Conservation (phyloP, 2,113 vertebrate species). For the Oceanites oceanicus region DNA sequence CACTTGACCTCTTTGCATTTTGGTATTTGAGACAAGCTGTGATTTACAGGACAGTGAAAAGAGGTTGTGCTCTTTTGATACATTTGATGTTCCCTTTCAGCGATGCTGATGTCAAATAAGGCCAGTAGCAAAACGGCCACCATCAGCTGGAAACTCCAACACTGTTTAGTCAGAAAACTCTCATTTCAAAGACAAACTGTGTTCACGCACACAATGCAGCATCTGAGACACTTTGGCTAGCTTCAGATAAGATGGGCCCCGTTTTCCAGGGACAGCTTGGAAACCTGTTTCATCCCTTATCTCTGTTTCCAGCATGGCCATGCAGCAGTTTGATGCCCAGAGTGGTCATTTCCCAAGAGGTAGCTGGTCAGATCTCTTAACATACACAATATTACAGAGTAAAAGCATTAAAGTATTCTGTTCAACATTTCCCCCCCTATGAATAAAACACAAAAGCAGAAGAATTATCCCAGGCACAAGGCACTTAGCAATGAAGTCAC, state of each 20-base stretch:
- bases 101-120: neutral
- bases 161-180: neutral
- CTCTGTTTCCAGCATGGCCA: neutral
- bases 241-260: neutral
- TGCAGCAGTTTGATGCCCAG: neutral
- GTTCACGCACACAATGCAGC: accelerated
- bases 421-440: accelerated
- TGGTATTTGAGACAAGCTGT: neutral
- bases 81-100: neutral
- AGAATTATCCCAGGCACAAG: neutral
- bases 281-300: neutral
- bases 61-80: neutral
- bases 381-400: neutral
- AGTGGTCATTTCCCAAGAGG: neutral
- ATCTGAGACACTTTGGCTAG: neutral
- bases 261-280: neutral
- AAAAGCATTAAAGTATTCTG: neutral
- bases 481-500: neutral
- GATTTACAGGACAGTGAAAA: neutral
- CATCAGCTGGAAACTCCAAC: neutral
- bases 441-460: neutral
- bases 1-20: neutral
- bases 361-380: neutral
- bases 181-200: neutral
- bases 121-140: neutral